These are phyloP conservation scores for Meloidogyne hapla DNA, from an alignment of 1,140 invertebrate genomes.

Conservation along the genomic window DNA sequence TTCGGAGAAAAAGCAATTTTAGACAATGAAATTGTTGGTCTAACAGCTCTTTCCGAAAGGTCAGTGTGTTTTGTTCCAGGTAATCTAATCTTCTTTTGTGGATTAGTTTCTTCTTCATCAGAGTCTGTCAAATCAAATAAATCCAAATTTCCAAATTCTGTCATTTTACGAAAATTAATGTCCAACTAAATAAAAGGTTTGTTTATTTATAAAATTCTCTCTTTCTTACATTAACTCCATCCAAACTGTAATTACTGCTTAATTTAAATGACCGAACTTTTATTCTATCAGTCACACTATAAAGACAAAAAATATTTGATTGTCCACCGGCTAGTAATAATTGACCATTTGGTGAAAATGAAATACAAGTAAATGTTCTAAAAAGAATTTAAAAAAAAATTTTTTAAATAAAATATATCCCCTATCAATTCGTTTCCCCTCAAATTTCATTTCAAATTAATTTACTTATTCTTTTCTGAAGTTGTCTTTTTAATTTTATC, in stretches of 20 bases:
- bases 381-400: neutral
- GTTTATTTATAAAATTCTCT: slow-evolving; percentile 1
- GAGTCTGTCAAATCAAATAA: slow-evolving; percentile 42
- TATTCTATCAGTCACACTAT: slow-evolving; percentile 41
- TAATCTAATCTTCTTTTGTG: slow-evolving; percentile 28
- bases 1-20: slow-evolving; percentile 45
- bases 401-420: too few species aligned
- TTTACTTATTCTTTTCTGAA: slow-evolving; percentile 46
- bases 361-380: slow-evolving; percentile 50
- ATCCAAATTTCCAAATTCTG: slow-evolving; percentile 48
- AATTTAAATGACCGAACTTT: slow-evolving; percentile 37
- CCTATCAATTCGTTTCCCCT: too few species aligned
- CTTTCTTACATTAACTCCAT: slow-evolving; percentile 43
- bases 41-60: slow-evolving; percentile 36
- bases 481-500: slow-evolving; percentile 46
- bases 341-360: slow-evolving; percentile 44
- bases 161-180: slow-evolving; percentile 43
- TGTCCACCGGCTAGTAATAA: slow-evolving; percentile 48
- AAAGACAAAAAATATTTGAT: slow-evolving; percentile 50
- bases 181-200: slow-evolving; percentile 39
- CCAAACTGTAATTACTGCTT: slow-evolving; percentile 43
- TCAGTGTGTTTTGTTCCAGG: slow-evolving; percentile 45
- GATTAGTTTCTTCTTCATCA: slow-evolving; percentile 34
- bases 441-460: slow-evolving; percentile 10
- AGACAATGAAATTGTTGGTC: slow-evolving; percentile 34